Evolutionary conservation across 2,797 vertebrate species (phyloP), one percentile per base, ranked within the genome.

Genomic region (Oreochromis mossambicus): DNA sequence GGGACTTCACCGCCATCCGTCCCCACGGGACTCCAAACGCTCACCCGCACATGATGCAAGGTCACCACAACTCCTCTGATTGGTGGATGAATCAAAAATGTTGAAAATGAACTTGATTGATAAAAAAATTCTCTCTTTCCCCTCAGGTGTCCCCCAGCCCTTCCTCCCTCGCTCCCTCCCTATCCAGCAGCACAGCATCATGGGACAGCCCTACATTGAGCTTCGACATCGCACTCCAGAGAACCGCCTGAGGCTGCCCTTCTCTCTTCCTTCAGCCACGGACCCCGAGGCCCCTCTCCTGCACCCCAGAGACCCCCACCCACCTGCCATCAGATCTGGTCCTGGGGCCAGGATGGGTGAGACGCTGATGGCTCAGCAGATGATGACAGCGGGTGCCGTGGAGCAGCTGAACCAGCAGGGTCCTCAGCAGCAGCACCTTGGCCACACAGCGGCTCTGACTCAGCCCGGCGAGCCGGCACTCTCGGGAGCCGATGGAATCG

Each of bases 161-260:
- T 98, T 98, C 79, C 94, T 97, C 46, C 96, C 97, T 0, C 97
- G 96, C 83, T 93, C 97, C 24, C 93, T 97, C 48, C 95, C 97
- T 0, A 92, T 97, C 41, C 98, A 97, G 87, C 98, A 98, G 87
- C 98, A 98, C 93, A 97, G 96, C 90, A 97, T 99, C 87, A 95
- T 98, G 95, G 98, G 98, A 1, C 98, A 99, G 81, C 98, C 98
- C 0, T 99, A 98, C 88, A 99, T 99, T 1, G 98, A 99, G 89
- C 94, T 99, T 11, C 96, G 98, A 0, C 98, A 99, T 89, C 95
- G 97, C 12, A 88, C 96, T 36, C 98, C 98, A 0, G 97, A 99
- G 3, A 97, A 96, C 55, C 96, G 98, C 48, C 95, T 98, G 0
- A 94, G 97, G 56, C 88, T 97, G 70, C 96, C 97, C 51, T 98